Evolutionary conservation across 2,888 invertebrate species (phyloP).

Genomic region (Polylopha cassiicola): DNA sequence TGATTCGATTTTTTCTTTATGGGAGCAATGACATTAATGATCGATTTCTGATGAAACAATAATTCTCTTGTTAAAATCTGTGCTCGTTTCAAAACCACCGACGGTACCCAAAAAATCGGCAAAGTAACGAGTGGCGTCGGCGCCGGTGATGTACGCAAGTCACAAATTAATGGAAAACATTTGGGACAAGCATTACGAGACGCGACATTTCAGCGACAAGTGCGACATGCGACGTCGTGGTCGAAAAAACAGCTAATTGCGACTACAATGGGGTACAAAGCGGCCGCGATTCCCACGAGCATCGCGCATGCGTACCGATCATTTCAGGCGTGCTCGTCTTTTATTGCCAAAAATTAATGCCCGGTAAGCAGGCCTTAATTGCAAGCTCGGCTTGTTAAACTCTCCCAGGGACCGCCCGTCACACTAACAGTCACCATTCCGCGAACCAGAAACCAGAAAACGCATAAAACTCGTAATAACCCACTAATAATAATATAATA

Average conservation of each 20-base stretch:
- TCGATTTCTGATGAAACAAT: no score
- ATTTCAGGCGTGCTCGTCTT: slow-evolving; percentile 69
- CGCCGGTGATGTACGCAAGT: slow-evolving; percentile 38
- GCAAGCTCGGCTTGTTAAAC: slow-evolving; percentile 62
- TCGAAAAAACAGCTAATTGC: slow-evolving; percentile 70
- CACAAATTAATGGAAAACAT: slow-evolving; percentile 65
- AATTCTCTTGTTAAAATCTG: no score
- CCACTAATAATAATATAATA: slow-evolving; percentile 61
- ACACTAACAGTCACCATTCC: slow-evolving; percentile 51
- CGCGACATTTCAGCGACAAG: slow-evolving; percentile 67
- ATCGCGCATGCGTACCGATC: slow-evolving; percentile 67
- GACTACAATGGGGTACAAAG: slow-evolving; percentile 71
- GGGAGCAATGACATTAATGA: no score
- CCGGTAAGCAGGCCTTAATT: slow-evolving; percentile 74
- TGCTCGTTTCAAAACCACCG: no score
- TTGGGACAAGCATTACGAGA: slow-evolving; percentile 61
- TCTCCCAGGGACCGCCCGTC: slow-evolving; percentile 41
- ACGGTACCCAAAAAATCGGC: no score
- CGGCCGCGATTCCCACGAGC: slow-evolving; percentile 73
- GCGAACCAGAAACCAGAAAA: slow-evolving; percentile 52
- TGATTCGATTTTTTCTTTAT: no score
- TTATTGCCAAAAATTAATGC: slow-evolving; percentile 78
- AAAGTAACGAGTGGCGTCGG: slow-evolving; percentile 5
- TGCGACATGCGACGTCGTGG: slow-evolving; percentile 53
- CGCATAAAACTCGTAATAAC: slow-evolving; percentile 57